A percentile compares a stretch with the other conserved stretches of the same genome.
phyloP scores from a whole-genome alignment of 1,140 invertebrate species.

The Pissodes strobi region DNA sequence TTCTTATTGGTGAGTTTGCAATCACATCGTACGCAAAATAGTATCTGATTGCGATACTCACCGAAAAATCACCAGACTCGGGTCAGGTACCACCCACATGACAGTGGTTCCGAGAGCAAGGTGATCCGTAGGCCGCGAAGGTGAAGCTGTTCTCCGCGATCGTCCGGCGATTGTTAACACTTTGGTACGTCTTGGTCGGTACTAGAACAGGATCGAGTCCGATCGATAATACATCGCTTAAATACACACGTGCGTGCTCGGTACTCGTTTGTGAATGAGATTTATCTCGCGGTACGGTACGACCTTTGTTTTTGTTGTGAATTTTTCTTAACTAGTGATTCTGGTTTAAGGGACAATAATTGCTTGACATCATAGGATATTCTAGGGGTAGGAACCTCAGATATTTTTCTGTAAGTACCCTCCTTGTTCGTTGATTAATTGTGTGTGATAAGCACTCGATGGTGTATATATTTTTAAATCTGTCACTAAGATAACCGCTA shows the following conservation, averaged over 20 bases:
- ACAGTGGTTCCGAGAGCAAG: slow-evolving; percentile 32
- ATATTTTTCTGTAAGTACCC: too few relatives aligned
- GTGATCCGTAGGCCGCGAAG: slow-evolving; percentile 39
- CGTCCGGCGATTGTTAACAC: slow-evolving; percentile 35
- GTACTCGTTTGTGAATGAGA: slow-evolving; percentile 29
- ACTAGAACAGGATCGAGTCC: slow-evolving; percentile 32
- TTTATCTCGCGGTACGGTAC: slow-evolving; percentile 9
- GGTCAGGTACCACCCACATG: slow-evolving; percentile 23
- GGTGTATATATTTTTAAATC: too few relatives aligned
- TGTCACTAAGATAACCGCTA: too few relatives aligned
- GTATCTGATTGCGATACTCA: neutral
- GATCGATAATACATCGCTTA: slow-evolving; percentile 31
- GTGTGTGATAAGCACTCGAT: too few relatives aligned
- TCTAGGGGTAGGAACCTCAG: too few relatives aligned
- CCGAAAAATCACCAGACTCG: slow-evolving; percentile 15
- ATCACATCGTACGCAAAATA: neutral
- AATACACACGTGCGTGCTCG: slow-evolving; percentile 28
- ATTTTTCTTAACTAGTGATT: too few relatives aligned
- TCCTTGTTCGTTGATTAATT: too few relatives aligned
- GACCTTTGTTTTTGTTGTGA: slow-evolving; percentile 15
- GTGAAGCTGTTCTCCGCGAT: slow-evolving; percentile 34
- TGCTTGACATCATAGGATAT: too few relatives aligned
- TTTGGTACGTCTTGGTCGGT: slow-evolving; percentile 32
- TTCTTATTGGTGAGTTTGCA: neutral
- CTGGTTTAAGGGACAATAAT: too few relatives aligned